Conservation (phyloP, 2,888 invertebrate species). For the Periphyllus acericola region DNA sequence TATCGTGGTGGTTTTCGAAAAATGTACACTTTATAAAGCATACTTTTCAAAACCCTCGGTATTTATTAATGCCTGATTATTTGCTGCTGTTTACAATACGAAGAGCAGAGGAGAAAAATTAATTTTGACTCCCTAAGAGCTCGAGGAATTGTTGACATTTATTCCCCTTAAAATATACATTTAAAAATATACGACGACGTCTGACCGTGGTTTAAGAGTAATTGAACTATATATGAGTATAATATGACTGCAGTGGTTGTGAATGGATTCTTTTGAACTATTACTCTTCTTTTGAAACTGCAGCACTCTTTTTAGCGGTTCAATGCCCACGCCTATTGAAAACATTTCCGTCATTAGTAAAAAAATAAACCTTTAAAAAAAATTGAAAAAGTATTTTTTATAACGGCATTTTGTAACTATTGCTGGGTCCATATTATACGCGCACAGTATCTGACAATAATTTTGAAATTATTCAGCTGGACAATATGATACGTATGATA, state of each 20-base stretch:
- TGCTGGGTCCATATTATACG: background rate
- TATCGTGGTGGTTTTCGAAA: background rate
- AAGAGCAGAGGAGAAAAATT: background rate
- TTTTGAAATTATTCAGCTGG: background rate
- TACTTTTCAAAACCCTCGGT: background rate
- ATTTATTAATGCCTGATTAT: background rate
- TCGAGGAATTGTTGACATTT: background rate
- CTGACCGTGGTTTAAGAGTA: constrained; percentile 11
- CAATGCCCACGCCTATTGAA: constrained; percentile 11
- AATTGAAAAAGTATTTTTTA: constrained; percentile 17
- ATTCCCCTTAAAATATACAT: background rate
- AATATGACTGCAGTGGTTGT: constrained; percentile 8
- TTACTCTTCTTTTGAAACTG: constrained; percentile 26
- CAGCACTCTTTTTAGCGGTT: constrained; percentile 15
- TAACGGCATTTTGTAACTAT: background rate
- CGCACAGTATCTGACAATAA: background rate
- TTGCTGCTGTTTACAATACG: background rate
- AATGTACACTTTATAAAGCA: background rate
- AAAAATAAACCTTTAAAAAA: constrained; percentile 15
- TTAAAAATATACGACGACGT: background rate
- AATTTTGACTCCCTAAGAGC: background rate
- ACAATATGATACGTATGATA: background rate
- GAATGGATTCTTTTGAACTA: constrained; percentile 31
- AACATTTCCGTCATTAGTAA: constrained; percentile 34
- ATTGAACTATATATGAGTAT: background rate